A percentile compares a stretch with the other conserved stretches of the same genome.
phyloP scores from a whole-genome alignment of 2,113 vertebrate genomes.

The Tetraodon nigroviridis region DNA sequence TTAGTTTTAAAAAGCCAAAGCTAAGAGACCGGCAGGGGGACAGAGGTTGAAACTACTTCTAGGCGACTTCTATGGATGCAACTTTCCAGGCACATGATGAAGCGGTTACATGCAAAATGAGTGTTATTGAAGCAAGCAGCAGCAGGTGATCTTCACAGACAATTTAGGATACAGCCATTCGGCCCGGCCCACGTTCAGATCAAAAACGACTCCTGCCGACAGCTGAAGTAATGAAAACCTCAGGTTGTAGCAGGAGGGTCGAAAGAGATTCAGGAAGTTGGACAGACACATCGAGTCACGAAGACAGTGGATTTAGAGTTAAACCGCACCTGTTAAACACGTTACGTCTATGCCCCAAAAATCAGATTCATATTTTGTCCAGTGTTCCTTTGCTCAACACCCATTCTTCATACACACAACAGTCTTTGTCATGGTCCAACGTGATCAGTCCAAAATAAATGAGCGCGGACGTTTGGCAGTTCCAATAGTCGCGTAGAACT shows the following conservation, averaged over 20 bases:
- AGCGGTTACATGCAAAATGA: slow-evolving; percentile 43
- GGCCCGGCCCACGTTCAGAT: slow-evolving; percentile 5
- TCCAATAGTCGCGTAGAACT: slow-evolving; percentile 9
- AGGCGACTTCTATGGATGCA: not conserved
- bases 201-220: slow-evolving; percentile 9
- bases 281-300: slow-evolving; percentile 26
- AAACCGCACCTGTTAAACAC: too few relatives aligned
- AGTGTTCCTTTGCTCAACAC: slow-evolving; percentile 24
- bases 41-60: slow-evolving; percentile 6
- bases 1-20: slow-evolving; percentile 18
- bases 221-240: slow-evolving; percentile 7
- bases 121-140: slow-evolving; percentile 63
- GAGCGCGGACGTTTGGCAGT: slow-evolving; percentile 4
- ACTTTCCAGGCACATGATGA: slow-evolving; percentile 32
- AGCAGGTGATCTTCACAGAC: slow-evolving; percentile 36
- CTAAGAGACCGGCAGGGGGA: not conserved
- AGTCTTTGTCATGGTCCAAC: slow-evolving; percentile 49
- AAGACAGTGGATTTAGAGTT: slow-evolving; percentile 19
- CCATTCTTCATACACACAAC: slow-evolving; percentile 45
- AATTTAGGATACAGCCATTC: slow-evolving; percentile 8
- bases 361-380: slow-evolving; percentile 6
- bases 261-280: slow-evolving; percentile 42
- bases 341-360: slow-evolving; percentile 15
- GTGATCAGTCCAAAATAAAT: slow-evolving; percentile 29
- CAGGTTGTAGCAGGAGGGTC: slow-evolving; percentile 32